Evolutionary conservation across 2,888 invertebrate species (phyloP), one percentile per base, ranked within the genome.

Genomic region (Caenorhabditis uteleia): DNA sequence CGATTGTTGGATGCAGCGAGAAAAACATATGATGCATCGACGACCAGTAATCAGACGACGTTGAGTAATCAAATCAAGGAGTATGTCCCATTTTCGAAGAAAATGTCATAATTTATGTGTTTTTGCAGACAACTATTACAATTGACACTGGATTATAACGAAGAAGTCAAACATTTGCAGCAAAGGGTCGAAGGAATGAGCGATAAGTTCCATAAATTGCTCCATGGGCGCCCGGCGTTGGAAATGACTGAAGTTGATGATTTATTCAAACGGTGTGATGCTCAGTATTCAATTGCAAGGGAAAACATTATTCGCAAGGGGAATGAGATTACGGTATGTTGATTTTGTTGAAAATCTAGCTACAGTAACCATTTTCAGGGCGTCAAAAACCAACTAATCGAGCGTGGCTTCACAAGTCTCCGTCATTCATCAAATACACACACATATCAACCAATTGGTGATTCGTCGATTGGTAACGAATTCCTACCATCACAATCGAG

Each of bases 401-500:
- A 66, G 20, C 55, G 55, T 21, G 66, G 66, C 25, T 66, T 60
- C 39, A 66, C 66, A 1, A 47, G 56, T 23, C 23, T 66, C 3
- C 48, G 66, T n/a, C 55, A 44, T 25, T 39, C 42, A 18, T 51
- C 47, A 27, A 43, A 18, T 3, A 14, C 20, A 21, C 48, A 42
- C n/a, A 25, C 33, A 23, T 5, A 3, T 2, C 12, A 6, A 7
- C 25, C 29, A 14, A 29, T 18, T 8, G 14, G 16, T n/a, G 4
- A 25, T 1, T 18, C 31, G 0, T 53, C 36, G 8, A 57, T 59
- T 21, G 66, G 66, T 7, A 49, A 59, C 18, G 66, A 60, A 16
- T 66, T 66, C 31, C 60, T 56, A 51, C 66, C 66, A 18, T 66
- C 66, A 5, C 66, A 66, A 38, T 57, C 66, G 6, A 59, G 56